Percentiles rank a stretch among this genome's conserved stretches.
phyloP scores from a whole-genome alignment of 2,797 vertebrate species.

The Spondyliosoma cantharus region DNA sequence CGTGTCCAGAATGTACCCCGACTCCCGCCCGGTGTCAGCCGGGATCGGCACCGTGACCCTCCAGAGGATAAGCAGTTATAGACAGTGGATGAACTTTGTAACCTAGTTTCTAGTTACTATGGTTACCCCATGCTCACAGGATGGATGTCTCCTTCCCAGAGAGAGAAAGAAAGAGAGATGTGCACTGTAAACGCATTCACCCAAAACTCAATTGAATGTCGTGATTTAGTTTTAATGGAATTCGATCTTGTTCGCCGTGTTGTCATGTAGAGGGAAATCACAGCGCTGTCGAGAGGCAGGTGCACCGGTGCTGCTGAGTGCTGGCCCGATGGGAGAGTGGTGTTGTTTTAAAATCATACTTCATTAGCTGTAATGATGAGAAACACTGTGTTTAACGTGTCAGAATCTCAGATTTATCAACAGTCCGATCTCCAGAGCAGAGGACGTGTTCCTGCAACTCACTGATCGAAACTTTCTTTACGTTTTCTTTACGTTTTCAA shows the following conservation, averaged over 20 bases:
- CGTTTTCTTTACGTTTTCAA: too few species aligned
- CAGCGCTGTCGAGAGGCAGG: background rate
- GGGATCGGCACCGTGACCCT: too few species aligned
- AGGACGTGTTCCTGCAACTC: too few species aligned
- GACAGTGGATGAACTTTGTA: constrained; percentile 41
- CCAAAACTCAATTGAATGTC: constrained; percentile 29
- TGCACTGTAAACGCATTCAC: background rate
- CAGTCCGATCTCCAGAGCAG: too few species aligned
- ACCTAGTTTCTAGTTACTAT: constrained; percentile 75
- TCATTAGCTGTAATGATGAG: background rate
- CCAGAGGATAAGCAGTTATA: too few species aligned
- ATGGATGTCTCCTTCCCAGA: constrained; percentile 29
- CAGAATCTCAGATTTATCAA: background rate
- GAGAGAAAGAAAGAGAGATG: constrained; percentile 5
- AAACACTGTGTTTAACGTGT: background rate
- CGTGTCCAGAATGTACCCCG: too few species aligned
- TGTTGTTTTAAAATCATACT: background rate
- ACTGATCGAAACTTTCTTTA: too few species aligned
- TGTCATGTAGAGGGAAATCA: background rate
- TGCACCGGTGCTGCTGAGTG: background rate
- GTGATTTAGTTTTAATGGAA: constrained; percentile 30
- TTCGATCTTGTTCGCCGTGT: constrained; percentile 21
- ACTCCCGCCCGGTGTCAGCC: too few species aligned
- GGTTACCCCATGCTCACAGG: constrained; percentile 56
- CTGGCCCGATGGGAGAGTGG: background rate